Evolutionary conservation across 2,113 vertebrate species (phyloP).

Genomic region (Cinclus mexicanus): DNA sequence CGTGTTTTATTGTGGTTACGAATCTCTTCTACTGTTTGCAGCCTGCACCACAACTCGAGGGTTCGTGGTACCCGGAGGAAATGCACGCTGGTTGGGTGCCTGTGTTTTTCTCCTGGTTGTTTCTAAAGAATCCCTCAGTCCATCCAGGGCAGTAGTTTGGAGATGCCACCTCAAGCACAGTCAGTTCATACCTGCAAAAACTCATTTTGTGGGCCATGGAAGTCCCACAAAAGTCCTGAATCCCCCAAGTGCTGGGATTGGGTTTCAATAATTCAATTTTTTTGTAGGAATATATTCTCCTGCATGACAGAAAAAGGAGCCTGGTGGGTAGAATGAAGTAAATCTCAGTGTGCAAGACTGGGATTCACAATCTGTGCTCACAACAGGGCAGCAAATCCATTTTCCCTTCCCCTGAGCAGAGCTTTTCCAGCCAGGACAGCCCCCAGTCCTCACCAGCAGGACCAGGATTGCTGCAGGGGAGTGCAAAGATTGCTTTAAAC

Average conservation of each 20-base stretch:
- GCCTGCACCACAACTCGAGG: background rate
- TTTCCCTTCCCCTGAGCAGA: background rate
- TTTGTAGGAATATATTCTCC: background rate
- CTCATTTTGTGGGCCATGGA: rapidly evolving
- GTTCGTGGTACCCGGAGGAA: background rate
- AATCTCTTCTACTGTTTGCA: conserved; percentile 35
- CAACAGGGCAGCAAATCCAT: background rate
- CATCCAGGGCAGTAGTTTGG: background rate
- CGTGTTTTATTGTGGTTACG: background rate
- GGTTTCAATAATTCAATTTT: background rate
- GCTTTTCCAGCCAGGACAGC: background rate
- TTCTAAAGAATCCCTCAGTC: background rate
- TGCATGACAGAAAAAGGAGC: background rate
- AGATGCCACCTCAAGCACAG: background rate
- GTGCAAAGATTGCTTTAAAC: background rate
- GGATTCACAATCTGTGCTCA: background rate
- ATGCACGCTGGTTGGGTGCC: background rate
- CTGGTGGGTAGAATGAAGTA: background rate
- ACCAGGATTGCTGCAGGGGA: background rate
- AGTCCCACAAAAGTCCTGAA: background rate
- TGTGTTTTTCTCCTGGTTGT: background rate
- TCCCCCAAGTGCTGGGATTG: background rate
- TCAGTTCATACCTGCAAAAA: background rate
- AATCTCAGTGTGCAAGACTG: background rate
- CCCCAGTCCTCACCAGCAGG: background rate